Conservation (phyloP, 2,888 invertebrate genomes). For the Pyrrhopygopsis socrates region DNA sequence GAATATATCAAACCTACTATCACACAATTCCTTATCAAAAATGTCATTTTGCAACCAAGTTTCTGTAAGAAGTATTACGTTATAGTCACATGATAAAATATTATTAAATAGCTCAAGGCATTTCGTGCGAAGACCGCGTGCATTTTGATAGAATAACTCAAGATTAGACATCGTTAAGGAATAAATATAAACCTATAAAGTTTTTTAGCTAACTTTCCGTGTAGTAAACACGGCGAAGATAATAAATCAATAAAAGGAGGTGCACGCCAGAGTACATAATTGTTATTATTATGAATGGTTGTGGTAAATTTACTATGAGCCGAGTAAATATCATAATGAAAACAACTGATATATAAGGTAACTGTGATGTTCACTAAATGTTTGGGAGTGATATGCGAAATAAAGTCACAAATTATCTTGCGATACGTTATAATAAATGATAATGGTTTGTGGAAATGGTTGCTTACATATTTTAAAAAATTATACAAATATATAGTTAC, state of each 20-base stretch:
- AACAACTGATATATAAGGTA: no score
- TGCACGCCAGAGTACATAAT: background rate
- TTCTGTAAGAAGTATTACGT: background rate
- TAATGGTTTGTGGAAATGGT: no score
- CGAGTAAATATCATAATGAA: no score
- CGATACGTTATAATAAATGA: no score
- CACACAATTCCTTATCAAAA: background rate
- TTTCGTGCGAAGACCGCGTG: background rate
- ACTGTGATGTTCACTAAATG: no score
- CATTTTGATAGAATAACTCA: background rate
- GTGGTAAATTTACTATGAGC: no score
- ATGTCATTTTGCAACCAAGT: constrained; percentile 3
- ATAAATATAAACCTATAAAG: background rate
- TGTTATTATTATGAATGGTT: no score
- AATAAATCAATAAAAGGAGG: background rate
- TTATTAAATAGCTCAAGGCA: background rate
- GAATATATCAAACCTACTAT: background rate
- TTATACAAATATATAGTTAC: no score
- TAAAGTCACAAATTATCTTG: no score
- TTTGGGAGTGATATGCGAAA: no score
- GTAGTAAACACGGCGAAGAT: background rate
- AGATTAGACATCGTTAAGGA: background rate
- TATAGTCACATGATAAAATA: background rate
- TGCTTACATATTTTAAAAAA: no score
- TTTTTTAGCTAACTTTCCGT: background rate